These are phyloP conservation scores for Tricholaema leucomelas DNA, from an alignment of 2,113 vertebrate genomes.

Conservation along the genomic window DNA sequence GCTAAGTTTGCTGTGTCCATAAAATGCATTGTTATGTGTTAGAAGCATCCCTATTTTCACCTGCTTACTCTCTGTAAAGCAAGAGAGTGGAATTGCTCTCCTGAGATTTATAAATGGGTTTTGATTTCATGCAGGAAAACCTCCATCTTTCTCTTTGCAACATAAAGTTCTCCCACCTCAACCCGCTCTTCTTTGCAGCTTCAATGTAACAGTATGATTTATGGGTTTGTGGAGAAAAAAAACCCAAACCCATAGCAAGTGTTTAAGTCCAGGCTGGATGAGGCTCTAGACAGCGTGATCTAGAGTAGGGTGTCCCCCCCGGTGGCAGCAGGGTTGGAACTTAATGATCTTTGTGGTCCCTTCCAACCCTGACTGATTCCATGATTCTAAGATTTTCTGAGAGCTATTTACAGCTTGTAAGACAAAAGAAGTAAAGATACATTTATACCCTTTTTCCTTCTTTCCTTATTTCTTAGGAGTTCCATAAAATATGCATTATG, in stretches of 20 bases:
- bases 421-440: background rate
- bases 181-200: background rate
- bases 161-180: background rate
- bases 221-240: background rate
- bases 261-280: too few relatives aligned
- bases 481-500: background rate
- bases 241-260: background rate
- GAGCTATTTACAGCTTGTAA: background rate
- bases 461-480: background rate
- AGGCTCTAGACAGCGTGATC: too few relatives aligned
- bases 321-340: too few relatives aligned
- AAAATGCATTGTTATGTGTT: background rate
- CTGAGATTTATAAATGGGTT: constrained; percentile 29
- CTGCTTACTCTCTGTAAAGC: constrained; percentile 10
- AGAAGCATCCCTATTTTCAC: constrained; percentile 36
- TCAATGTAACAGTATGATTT: background rate
- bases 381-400: background rate
- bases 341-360: too few relatives aligned
- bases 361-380: too few relatives aligned
- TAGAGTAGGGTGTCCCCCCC: too few relatives aligned
- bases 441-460: constrained; percentile 2
- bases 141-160: background rate
- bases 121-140: constrained; percentile 21
- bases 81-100: background rate
- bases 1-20: background rate